Conservation (phyloP, 2,888 invertebrate genomes). For the Pseudanteris insignis region DNA sequence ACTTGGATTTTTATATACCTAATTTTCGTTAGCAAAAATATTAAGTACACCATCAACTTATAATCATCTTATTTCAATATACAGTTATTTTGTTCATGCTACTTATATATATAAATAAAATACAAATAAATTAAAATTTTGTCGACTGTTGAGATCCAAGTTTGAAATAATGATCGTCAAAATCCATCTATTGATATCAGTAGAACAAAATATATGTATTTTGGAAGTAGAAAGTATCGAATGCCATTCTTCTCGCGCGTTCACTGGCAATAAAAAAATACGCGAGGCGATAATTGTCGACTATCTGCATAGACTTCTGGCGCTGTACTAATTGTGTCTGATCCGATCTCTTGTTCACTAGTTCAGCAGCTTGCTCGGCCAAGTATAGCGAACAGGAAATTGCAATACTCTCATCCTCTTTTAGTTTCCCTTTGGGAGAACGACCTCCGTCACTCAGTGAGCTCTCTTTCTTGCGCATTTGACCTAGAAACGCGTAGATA, state of each 20-base stretch:
- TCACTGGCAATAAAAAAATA: constrained; percentile 26
- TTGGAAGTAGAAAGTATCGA: not conserved
- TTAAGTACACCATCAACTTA: no score
- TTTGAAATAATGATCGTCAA: no score
- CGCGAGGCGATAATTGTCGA: constrained; percentile 25
- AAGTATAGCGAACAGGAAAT: constrained; percentile 41
- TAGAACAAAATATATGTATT: no score
- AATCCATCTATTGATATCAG: no score
- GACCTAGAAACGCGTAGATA: constrained; percentile 54
- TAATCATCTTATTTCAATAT: no score
- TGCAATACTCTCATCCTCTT: constrained; percentile 38
- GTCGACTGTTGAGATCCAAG: no score
- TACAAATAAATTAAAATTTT: not conserved
- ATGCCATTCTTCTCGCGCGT: constrained; percentile 1
- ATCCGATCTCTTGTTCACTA: constrained; percentile 38
- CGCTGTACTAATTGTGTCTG: constrained; percentile 40
- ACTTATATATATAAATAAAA: not conserved
- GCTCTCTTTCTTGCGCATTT: constrained; percentile 41
- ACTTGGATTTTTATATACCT: no score
- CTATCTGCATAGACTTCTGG: constrained; percentile 31
- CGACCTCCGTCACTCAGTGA: constrained; percentile 14
- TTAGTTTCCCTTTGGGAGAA: constrained; percentile 13
- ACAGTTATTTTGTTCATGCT: no score
- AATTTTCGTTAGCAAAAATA: no score
- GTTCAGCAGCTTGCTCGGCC: constrained; percentile 26